Percentiles rank a stretch among this genome's conserved stretches.
Conservation (phyloP, 2,888 invertebrate genomes). For the Drosophila dives region DNA sequence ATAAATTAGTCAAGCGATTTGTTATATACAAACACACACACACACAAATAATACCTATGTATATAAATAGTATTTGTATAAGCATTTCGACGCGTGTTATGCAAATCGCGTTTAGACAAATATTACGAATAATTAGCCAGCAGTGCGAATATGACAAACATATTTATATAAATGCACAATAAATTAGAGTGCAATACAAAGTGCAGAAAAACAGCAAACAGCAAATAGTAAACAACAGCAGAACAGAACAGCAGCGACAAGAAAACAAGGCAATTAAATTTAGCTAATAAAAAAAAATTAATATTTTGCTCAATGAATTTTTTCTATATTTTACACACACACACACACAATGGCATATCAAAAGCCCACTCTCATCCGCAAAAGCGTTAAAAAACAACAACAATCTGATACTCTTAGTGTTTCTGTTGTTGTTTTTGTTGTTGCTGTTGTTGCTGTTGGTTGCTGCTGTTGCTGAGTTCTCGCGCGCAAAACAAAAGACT, state of each 20-base stretch:
- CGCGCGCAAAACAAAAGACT: constrained; percentile 80
- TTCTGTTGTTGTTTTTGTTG: constrained; percentile 17
- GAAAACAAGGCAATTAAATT: constrained; percentile 58
- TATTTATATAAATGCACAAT: constrained; percentile 48
- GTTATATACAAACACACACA: constrained; percentile 20
- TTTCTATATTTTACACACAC: constrained; percentile 28
- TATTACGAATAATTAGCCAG: constrained; percentile 71
- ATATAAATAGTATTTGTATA: constrained; percentile 13
- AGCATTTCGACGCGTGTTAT: constrained; percentile 69
- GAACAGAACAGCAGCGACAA: constrained; percentile 6
- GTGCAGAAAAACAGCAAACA: constrained; percentile 40
- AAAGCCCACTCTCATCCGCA: constrained; percentile 56
- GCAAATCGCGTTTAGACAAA: constrained; percentile 67
- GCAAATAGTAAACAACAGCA: constrained; percentile 19
- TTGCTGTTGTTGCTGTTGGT: constrained; percentile 11
- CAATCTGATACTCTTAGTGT: constrained; percentile 23
- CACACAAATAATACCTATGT: background rate
- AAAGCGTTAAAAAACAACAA: constrained; percentile 57
- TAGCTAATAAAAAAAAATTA: constrained; percentile 10
- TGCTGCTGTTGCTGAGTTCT: constrained; percentile 46
- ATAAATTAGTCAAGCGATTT: constrained; percentile 54
- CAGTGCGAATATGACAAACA: constrained; percentile 53
- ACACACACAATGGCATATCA: constrained; percentile 13
- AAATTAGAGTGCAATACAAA: constrained; percentile 75
- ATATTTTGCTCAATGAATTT: constrained; percentile 67